These are phyloP conservation scores for Gadopsis marmoratus DNA, from an alignment of 2,797 vertebrate species.

Conservation along the genomic window DNA sequence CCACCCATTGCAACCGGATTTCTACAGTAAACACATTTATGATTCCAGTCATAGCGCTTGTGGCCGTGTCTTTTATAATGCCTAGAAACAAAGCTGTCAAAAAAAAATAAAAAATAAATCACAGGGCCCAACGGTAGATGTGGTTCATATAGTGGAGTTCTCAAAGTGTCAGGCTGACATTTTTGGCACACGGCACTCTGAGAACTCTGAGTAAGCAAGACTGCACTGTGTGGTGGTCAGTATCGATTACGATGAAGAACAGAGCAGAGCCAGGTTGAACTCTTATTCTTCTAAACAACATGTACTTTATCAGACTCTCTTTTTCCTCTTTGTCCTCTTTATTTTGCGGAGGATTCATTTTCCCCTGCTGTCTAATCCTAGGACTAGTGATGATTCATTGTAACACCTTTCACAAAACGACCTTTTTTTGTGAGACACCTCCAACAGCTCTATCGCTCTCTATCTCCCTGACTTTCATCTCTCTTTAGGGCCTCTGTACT, in stretches of 20 bases:
- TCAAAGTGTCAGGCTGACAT: conserved; percentile 37
- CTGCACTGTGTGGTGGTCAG: conserved; percentile 47
- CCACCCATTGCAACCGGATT: not conserved
- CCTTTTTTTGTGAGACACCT: not conserved
- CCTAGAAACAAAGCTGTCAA: conserved; percentile 18
- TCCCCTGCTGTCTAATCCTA: conserved; percentile 27
- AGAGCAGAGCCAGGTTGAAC: conserved; percentile 16
- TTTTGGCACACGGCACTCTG: conserved; percentile 30
- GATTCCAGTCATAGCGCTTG: not conserved
- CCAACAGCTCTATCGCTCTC: not conserved
- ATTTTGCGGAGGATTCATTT: conserved; percentile 45
- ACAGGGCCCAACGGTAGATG: not conserved
- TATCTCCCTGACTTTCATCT: conserved; percentile 6
- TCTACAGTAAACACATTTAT: not conserved
- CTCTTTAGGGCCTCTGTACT: conserved; percentile 92
- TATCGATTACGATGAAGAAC: conserved; percentile 37
- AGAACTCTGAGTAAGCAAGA: conserved; percentile 55
- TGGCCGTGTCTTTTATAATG: conserved; percentile 3
- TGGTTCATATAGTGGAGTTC: conserved; percentile 28
- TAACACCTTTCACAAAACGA: conserved; percentile 23
- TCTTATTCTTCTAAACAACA: conserved; percentile 11
- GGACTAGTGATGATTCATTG: conserved; percentile 31
- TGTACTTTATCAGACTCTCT: conserved; percentile 39
- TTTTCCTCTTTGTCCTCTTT: conserved; percentile 34
- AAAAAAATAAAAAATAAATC: conserved; percentile 10